Evolutionary conservation across 1,140 invertebrate species (phyloP), one percentile per base, ranked within the genome.

Genomic region (Drosophila kepulauana): DNA sequence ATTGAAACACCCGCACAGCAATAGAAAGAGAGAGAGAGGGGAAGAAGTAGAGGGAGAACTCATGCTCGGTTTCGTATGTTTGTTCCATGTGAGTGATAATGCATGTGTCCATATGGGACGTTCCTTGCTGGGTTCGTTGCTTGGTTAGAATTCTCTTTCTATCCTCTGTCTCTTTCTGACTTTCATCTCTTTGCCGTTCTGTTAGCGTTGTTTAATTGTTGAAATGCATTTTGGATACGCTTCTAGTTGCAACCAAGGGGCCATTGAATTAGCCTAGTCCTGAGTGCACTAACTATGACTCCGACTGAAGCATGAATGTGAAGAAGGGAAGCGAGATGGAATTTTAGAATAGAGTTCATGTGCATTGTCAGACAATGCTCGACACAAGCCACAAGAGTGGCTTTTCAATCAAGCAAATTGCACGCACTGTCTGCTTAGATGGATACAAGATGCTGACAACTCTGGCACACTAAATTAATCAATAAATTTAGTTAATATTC

Each of bases 11-110:
- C 11, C 57, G 16, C 33, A 30, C 20, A 20, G n/a, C 30, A 30
- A 64, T 15, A 41, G 43, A 33, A 2, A 30, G 33, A 6, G 43
- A 30, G 52, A 33, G 20, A 20, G 20, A 20, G 20, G 3, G 20
- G 6, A 43, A 13, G 3, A 5, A 38, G 41, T 15, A 11, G 25
- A 1, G 11, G 8, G 8, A 13, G 4, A 43, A 30, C 63, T 59
- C 38, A n/a, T 58, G 71, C 71, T 69, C 15, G 30, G 65, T 65
- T 52, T 78, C 56, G 61, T 65, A 79, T 76, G 77, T 79, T 79
- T 71, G 79, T 81, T 79, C 57, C 79, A 56, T 76, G 76, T 61
- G 62, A 61, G 78, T 74, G 66, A 78, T 58, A 69, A 74, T 81
- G 66, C 54, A 59, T 75, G 48, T 49, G 66, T 85, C 58, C 77